Percentiles rank a stretch among this genome's conserved stretches.
Evolutionary conservation across 2,113 vertebrate genomes (phyloP).

Genomic region (Lontra canadensis): DNA sequence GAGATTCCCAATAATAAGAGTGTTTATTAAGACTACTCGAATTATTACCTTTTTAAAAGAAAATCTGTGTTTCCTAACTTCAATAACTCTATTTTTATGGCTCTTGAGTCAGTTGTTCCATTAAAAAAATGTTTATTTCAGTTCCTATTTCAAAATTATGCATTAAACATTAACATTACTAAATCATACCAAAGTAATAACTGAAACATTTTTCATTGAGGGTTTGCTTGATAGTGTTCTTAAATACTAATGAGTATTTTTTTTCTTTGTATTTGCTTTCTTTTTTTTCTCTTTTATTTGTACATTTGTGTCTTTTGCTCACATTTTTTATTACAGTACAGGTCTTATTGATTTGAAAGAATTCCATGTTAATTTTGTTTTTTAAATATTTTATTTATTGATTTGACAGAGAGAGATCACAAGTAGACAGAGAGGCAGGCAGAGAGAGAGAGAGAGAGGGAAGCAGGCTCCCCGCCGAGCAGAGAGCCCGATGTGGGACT

Average conservation of each 20-base stretch:
- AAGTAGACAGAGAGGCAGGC: too few species aligned
- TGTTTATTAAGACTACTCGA: not conserved
- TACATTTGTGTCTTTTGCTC: not conserved
- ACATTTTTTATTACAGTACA: not conserved
- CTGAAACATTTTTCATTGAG: not conserved
- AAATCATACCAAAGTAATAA: not conserved
- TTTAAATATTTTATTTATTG: too few species aligned
- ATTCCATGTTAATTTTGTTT: not conserved
- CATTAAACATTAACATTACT: not conserved
- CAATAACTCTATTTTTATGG: not conserved
- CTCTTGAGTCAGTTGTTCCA: not conserved
- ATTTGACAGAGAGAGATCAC: too few species aligned
- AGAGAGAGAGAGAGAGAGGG: too few species aligned
- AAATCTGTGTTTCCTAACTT: not conserved
- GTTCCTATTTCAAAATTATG: not conserved
- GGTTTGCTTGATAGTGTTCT: not conserved
- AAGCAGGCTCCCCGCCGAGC: too few species aligned
- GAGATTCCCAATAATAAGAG: not conserved
- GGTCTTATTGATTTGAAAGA: not conserved
- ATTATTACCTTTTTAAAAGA: not conserved
- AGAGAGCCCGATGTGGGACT: too few species aligned
- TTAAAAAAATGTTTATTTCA: not conserved
- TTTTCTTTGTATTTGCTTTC: not conserved
- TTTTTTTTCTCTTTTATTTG: not conserved
- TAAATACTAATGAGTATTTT: not conserved